Evolutionary conservation across 64 coral and sea anemone species (phyloP).

Genomic region (Platygyra sinensis): DNA sequence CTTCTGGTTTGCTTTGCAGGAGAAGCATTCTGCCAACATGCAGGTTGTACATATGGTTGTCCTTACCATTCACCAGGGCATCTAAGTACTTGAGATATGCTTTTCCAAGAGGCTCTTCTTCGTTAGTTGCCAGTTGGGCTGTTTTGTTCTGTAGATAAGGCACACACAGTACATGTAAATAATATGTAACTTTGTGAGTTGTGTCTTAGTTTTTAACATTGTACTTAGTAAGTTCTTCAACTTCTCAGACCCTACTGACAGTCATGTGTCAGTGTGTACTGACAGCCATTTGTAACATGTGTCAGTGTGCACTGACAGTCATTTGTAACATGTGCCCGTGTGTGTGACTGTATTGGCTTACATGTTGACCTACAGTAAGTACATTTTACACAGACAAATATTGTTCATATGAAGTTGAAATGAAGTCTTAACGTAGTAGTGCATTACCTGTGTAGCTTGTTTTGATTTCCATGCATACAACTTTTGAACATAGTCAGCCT

Average conservation of each 20-base stretch:
- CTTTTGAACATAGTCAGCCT: conserved; percentile 93
- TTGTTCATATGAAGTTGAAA: too few species aligned
- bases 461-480: conserved; percentile 98
- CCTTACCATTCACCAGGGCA: conserved; percentile 66
- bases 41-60: conserved; percentile 92
- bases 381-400: too few species aligned
- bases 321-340: too few species aligned
- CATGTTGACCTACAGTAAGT: too few species aligned
- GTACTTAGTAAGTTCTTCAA: too few species aligned
- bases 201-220: too few species aligned
- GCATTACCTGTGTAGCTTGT: conserved; percentile 76
- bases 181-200: background rate
- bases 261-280: too few species aligned
- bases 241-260: too few species aligned
- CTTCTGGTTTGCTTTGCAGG: conserved; percentile 82
- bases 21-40: conserved; percentile 94
- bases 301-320: too few species aligned
- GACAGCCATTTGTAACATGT: too few species aligned
- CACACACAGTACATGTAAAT: background rate
- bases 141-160: conserved; percentile 46
- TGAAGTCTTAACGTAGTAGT: too few species aligned
- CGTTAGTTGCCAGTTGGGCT: conserved; percentile 69
- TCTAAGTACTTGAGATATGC: conserved; percentile 93
- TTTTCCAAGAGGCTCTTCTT: conserved; percentile 87
- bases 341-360: too few species aligned